Base-by-base conservation (phyloP, 1,140 invertebrate species). In the Papilio machaon region DNA sequence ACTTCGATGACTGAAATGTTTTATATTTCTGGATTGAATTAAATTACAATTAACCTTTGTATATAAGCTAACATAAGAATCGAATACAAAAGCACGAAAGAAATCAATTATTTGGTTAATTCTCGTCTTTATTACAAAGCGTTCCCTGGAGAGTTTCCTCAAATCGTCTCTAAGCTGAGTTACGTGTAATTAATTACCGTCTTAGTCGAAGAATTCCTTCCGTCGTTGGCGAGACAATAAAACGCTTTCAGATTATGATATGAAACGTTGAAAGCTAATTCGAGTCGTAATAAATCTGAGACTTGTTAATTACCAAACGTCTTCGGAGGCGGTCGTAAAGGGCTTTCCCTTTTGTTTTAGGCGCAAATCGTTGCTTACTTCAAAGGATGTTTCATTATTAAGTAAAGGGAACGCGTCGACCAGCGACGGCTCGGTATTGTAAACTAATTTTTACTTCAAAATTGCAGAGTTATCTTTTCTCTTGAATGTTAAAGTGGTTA, bases 171-270 rank as follows among this genome's bases (percentile, higher is more conserved):
- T 85, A 88, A 88, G 85, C 82, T 84, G 81, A 85, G 86, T 91
- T 88, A 90, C 86, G 87, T 92, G 88, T 89, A 91, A 92, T 93
- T 91, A 92, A 92, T 91, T 90, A 86, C 84, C 81, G 83, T 67
- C 76, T 54, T 81, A 73, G 82, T 85, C 81, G 79, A 85, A 88
- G 86, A 87, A 85, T 84, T 80, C 83, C 75, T 78, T 60, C 79
- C 83, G 81, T 80, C 77, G 74, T 82, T 81, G 83, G 80, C 52
- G 73, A 81, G 79, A 90, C 89, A 90, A 89, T 92, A 93, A 92
- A 92, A 92, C 90, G 88, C 87, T 91, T 92, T 90, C 85, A 85
- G 89, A 92, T 93, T 93, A 93, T 94, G 89, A 94, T 92, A 92
- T 92, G 90, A 94, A 93, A 92, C 85, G 90, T 85, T 90, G 89